Base-by-base conservation (phyloP, 2,797 vertebrate genomes). In the Scleropages formosus region DNA sequence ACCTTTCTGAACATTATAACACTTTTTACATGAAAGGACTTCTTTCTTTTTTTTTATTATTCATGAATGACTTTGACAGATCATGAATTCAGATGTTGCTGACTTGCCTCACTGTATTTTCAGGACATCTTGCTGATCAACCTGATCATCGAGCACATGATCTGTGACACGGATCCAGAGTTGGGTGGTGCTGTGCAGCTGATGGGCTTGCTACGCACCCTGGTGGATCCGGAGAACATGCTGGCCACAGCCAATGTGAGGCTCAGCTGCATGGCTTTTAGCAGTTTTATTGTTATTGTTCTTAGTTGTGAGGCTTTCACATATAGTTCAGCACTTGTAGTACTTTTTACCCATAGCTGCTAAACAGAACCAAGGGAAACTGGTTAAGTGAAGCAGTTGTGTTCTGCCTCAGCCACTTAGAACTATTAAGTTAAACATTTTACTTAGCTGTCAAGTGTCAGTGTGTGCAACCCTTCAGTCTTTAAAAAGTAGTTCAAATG, bases 91-190 rank as follows among this genome's bases (percentile, higher is more conserved):
- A n/a, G n/a, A n/a, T n/a, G n/a, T 39, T 39, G 6, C 39, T 39
- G 31, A 13, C 44, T 13, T 62, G n/a, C 9, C 60, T 24, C n/a
- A 44, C 20, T 39, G 2, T 24, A 11, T 4, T 76, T 61, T 39
- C 47, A 99, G 98, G 97, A 99, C 88, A 99, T 98, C 87, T 92
- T 99, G 65, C 92, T 99, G 81, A 99, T 99, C 88, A 99, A 99
- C 92, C 92, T 99, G 88, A 98, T 99, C 90, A 99, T 99, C 86
- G 97, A 99, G 84, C 97, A 99, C 90, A 99, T 99, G 98, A 99
- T 99, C 91, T 99, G 97, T 90, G 98, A 99, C 85, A 96, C 96
- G 60, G 98, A 99, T 87, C 98, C 98, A 78, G 98, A 99, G 86
- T 93, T 99, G 49, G 98, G 96, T 70, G 97, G 98, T 77, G 98